Evolutionary conservation across 2,888 invertebrate species (phyloP).

Genomic region (Bombylius discolor): DNA sequence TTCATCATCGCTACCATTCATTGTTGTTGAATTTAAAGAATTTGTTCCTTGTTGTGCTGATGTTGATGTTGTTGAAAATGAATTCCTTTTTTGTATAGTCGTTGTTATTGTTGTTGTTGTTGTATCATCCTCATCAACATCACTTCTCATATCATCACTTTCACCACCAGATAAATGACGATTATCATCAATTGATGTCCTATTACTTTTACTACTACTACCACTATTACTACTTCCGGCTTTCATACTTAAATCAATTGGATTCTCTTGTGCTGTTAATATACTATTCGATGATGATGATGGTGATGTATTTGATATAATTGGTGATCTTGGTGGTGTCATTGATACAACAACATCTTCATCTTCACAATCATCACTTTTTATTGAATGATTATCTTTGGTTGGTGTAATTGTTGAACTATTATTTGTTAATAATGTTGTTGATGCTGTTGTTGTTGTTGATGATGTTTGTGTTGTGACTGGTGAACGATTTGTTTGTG

Average conservation of each 20-base stretch:
- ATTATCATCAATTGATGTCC: constrained; percentile 18
- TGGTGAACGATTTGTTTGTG: constrained; percentile 40
- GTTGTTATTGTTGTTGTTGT: constrained; percentile 19
- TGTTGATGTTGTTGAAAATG: constrained; percentile 11
- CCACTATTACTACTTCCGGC: constrained; percentile 43
- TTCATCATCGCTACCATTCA: constrained; percentile 38
- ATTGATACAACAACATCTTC: constrained; percentile 41
- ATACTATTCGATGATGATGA: not conserved
- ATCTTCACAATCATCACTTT: constrained; percentile 29
- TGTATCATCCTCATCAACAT: constrained; percentile 17
- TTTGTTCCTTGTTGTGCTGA: not conserved
- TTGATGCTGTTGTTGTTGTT: constrained; percentile 17
- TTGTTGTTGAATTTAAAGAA: constrained; percentile 11
- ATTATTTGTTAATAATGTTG: constrained; percentile 14
- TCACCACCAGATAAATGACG: constrained; percentile 22
- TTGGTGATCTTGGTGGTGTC: constrained; percentile 41
- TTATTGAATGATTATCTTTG: not conserved
- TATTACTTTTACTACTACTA: constrained; percentile 23
- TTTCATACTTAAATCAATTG: constrained; percentile 69
- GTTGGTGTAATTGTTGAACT: constrained; percentile 11
- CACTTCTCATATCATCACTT: constrained; percentile 9
- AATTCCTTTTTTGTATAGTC: constrained; percentile 15
- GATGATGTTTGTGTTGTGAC: constrained; percentile 19
- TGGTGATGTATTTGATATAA: constrained; percentile 27
- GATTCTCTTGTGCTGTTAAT: constrained; percentile 49